Evolutionary conservation across 2,888 invertebrate genomes (phyloP).

Genomic region (Brenthis hecate): DNA sequence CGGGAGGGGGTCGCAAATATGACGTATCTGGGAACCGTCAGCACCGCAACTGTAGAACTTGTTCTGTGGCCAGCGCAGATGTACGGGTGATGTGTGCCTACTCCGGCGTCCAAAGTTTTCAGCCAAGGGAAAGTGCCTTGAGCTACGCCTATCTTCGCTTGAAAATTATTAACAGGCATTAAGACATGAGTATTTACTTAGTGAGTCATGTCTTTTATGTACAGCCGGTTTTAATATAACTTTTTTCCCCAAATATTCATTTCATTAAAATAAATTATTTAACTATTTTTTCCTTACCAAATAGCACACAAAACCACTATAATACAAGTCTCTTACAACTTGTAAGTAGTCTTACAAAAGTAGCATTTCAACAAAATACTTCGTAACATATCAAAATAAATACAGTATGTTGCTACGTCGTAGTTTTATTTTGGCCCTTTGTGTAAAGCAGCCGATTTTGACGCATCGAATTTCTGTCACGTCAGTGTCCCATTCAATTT

Average conservation of each 20-base stretch:
- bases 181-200: slow-evolving; percentile 80
- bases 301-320: too few relatives aligned
- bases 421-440: slow-evolving; percentile 44
- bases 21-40: slow-evolving; percentile 78
- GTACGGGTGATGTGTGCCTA: slow-evolving; percentile 41
- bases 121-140: slow-evolving; percentile 61
- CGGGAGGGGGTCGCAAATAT: slow-evolving; percentile 60
- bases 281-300: too few relatives aligned
- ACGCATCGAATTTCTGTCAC: slow-evolving; percentile 67
- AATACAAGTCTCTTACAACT: too few relatives aligned
- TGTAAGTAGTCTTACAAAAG: too few relatives aligned
- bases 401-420: slow-evolving; percentile 32
- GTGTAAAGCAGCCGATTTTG: slow-evolving; percentile 21
- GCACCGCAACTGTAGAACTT: slow-evolving; percentile 67
- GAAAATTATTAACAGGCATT: slow-evolving; percentile 72
- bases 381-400: background rate
- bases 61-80: slow-evolving; percentile 69
- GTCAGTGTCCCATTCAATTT: slow-evolving; percentile 74
- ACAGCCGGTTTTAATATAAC: background rate
- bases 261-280: too few relatives aligned
- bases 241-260: background rate
- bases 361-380: too few relatives aligned
- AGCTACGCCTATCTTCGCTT: slow-evolving; percentile 61
- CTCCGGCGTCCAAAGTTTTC: slow-evolving; percentile 58
- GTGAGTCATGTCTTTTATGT: slow-evolving; percentile 49